These are phyloP conservation scores for Apodemia mormo DNA, from an alignment of 2,888 invertebrate genomes.

Conservation along the genomic window DNA sequence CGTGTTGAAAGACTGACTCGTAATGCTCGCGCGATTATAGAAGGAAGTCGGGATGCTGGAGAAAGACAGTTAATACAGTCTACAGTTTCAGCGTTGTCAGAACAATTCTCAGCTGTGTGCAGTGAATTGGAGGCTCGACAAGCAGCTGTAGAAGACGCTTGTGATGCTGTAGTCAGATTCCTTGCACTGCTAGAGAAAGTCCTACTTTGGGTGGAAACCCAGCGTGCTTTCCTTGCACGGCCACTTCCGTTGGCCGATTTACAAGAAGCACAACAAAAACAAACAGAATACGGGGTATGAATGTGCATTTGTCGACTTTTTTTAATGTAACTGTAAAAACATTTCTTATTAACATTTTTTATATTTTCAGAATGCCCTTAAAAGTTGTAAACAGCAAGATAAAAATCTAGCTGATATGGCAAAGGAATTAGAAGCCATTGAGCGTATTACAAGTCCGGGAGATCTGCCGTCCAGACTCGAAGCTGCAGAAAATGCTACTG, in stretches of 20 bases:
- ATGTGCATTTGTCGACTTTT: not conserved
- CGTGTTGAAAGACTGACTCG: constrained; percentile 89
- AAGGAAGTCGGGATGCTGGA: constrained; percentile 88
- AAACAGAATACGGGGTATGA: constrained; percentile 91
- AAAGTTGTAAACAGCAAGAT: constrained; percentile 92
- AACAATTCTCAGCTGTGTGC: constrained; percentile 89
- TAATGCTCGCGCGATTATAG: constrained; percentile 89
- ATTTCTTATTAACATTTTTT: constrained; percentile 15
- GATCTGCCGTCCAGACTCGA: constrained; percentile 92
- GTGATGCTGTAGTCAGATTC: constrained; percentile 95
- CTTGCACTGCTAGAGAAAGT: constrained; percentile 90
- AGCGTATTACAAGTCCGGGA: constrained; percentile 91
- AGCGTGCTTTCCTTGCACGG: constrained; percentile 89
- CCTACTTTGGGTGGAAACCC: constrained; percentile 91
- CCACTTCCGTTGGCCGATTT: constrained; percentile 89
- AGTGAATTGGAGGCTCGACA: constrained; percentile 91
- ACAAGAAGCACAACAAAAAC: constrained; percentile 90
- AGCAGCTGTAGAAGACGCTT: constrained; percentile 91
- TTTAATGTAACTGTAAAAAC: not conserved
- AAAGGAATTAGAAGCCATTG: constrained; percentile 92
- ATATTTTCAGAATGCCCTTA: constrained; percentile 88
- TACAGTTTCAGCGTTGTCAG: constrained; percentile 88
- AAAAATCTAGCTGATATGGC: constrained; percentile 96
- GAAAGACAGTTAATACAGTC: constrained; percentile 89
- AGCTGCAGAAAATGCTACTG: constrained; percentile 92